phyloP scores from a whole-genome alignment of 2,888 invertebrate genomes.

The Drosophila subquinaria region DNA sequence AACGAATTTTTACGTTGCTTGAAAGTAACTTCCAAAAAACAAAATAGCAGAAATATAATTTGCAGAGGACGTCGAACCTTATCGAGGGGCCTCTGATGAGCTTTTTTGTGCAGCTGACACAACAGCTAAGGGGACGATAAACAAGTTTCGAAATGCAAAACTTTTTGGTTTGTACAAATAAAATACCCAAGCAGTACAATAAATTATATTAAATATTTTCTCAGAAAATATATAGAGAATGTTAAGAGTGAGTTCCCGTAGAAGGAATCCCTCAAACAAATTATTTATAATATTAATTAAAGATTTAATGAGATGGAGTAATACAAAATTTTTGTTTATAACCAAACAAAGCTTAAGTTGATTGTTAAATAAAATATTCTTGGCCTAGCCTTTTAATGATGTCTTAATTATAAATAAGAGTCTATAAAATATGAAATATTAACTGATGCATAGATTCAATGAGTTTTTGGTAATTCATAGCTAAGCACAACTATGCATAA shows the following conservation, averaged over 20 bases:
- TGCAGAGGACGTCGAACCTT: slow-evolving; percentile 46
- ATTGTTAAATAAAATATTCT: too few relatives aligned
- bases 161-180: neutral
- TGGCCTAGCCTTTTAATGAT: too few relatives aligned
- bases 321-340: neutral
- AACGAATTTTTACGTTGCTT: slow-evolving; percentile 4
- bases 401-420: too few relatives aligned
- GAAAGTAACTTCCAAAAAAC: slow-evolving; percentile 11
- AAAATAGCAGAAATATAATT: slow-evolving; percentile 1
- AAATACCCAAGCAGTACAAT: neutral
- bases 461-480: too few relatives aligned
- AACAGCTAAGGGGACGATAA: slow-evolving; percentile 18
- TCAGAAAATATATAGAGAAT: neutral
- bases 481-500: neutral
- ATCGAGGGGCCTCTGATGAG: slow-evolving; percentile 1
- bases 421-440: neutral
- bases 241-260: neutral
- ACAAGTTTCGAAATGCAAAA: slow-evolving; percentile 25
- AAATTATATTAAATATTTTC: slow-evolving; percentile 5
- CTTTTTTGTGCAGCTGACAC: slow-evolving; percentile 21
- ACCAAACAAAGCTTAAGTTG: too few relatives aligned
- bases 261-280: neutral
- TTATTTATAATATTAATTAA: neutral
- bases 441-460: neutral
- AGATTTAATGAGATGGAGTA: neutral